Evolutionary conservation across 2,797 vertebrate species (phyloP).

Genomic region (Florisuga fusca): DNA sequence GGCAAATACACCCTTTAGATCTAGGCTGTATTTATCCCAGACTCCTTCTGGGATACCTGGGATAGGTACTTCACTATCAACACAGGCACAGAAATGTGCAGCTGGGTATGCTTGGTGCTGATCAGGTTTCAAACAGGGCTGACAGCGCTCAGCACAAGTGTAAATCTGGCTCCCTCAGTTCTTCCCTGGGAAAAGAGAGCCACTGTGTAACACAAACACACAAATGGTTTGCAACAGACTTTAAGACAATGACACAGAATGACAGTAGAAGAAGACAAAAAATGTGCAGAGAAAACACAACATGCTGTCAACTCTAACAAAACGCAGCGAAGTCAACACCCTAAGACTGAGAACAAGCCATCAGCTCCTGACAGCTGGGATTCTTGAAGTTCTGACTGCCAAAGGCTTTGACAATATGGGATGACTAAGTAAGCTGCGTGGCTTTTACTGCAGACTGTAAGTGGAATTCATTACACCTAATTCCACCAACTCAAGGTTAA

Average conservation of each 20-base stretch:
- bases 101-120: not conserved
- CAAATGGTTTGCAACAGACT: not conserved
- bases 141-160: not conserved
- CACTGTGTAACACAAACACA: not conserved
- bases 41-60: no score
- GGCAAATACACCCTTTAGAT: not conserved
- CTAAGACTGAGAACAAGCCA: not conserved
- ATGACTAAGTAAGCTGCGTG: rapidly evolving
- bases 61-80: not conserved
- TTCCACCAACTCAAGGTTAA: not conserved
- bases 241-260: not conserved
- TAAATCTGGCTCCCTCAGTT: not conserved
- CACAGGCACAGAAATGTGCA: not conserved
- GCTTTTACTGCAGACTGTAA: not conserved
- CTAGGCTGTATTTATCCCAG: not conserved
- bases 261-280: not conserved
- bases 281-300: not conserved
- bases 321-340: not conserved
- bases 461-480: not conserved
- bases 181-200: not conserved
- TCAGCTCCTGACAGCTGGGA: not conserved
- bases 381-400: not conserved
- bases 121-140: not conserved
- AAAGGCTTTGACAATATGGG: not conserved
- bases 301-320: not conserved